Conservation (phyloP, 2,113 vertebrate species). For the Nibea coibor region DNA sequence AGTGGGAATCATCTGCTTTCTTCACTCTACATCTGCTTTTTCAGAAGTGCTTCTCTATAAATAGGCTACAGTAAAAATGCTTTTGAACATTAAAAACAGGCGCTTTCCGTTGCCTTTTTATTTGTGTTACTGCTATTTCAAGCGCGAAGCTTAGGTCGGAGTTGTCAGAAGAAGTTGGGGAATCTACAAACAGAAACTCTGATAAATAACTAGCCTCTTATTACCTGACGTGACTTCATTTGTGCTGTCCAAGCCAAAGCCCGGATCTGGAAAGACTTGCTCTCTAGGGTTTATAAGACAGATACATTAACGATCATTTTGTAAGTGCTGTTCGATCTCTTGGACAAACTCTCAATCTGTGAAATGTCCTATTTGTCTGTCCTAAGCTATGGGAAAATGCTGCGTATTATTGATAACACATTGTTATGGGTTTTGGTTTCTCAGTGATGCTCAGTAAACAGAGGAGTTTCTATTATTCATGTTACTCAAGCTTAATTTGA, state of each 20-base stretch:
- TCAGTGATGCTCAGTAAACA: slow-evolving; percentile 63
- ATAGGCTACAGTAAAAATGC: slow-evolving; percentile 33
- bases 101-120: slow-evolving; percentile 18
- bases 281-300: not conserved
- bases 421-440: slow-evolving; percentile 60
- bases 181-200: slow-evolving; percentile 7
- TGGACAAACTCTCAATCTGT: slow-evolving; percentile 29
- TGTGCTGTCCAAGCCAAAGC: slow-evolving; percentile 23
- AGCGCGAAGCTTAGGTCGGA: slow-evolving; percentile 1
- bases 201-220: not conserved
- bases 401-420: slow-evolving; percentile 67
- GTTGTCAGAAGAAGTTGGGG: slow-evolving; percentile 16
- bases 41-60: slow-evolving; percentile 31
- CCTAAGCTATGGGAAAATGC: slow-evolving; percentile 32
- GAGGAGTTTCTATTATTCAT: slow-evolving; percentile 66
- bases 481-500: slow-evolving; percentile 72
- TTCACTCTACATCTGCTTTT: slow-evolving; percentile 41
- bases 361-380: slow-evolving; percentile 15
- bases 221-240: slow-evolving; percentile 1
- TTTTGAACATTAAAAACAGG: slow-evolving; percentile 39
- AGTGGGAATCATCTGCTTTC: slow-evolving; percentile 41
- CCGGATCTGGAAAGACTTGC: not conserved
- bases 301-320: slow-evolving; percentile 29
- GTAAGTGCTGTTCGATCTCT: slow-evolving; percentile 28
- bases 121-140: slow-evolving; percentile 17